Evolutionary conservation across 2,113 vertebrate species (phyloP).

Genomic region (Pontoporia blainvillei): DNA sequence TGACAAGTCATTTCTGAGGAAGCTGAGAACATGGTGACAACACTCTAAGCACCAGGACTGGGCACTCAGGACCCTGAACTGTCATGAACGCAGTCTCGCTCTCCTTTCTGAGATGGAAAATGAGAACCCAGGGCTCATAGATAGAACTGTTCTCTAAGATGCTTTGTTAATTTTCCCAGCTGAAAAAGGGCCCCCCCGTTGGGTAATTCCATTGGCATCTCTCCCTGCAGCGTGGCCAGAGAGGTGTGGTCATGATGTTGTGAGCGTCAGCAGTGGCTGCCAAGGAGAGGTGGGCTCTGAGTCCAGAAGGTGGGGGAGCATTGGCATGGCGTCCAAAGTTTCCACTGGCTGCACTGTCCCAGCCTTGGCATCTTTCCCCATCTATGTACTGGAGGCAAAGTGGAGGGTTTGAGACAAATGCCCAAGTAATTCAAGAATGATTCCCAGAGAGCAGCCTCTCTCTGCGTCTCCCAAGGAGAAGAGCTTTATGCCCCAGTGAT

Average conservation of each 20-base stretch:
- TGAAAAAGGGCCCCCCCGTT: not conserved
- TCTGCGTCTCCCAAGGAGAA: no score
- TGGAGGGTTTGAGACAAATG: not conserved
- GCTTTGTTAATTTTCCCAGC: not conserved
- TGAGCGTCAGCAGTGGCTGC: not conserved
- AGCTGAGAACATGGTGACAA: not conserved
- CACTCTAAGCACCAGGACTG: not conserved
- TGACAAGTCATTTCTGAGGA: not conserved
- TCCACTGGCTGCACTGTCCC: not conserved
- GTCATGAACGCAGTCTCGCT: accelerated
- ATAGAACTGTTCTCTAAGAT: not conserved
- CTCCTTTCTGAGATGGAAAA: not conserved
- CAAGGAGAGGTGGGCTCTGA: not conserved
- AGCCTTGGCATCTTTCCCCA: not conserved
- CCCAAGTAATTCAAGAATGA: no score
- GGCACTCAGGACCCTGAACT: not conserved
- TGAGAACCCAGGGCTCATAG: not conserved
- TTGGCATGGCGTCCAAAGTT: accelerated
- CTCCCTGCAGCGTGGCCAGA: accelerated
- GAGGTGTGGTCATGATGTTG: accelerated
- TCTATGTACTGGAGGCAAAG: accelerated
- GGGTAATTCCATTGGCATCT: not conserved
- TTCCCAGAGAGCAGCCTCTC: no score
- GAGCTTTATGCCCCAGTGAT: not conserved
- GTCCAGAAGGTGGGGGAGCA: not conserved